phyloP scores from a whole-genome alignment of 2,113 vertebrate species.

The Glaucidium brasilianum region DNA sequence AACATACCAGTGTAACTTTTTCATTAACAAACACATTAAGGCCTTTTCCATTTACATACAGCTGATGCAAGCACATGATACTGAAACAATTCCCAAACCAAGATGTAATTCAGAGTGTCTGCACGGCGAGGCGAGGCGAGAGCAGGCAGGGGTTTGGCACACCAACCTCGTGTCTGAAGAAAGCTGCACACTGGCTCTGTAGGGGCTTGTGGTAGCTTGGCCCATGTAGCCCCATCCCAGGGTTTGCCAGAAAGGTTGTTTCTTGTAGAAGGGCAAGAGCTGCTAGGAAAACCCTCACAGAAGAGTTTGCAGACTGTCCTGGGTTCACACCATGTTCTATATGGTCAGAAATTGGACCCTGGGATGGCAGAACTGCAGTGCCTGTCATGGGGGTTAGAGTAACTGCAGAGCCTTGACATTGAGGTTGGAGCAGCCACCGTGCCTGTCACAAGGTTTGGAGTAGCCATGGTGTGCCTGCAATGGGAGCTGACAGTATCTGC shows the following conservation, averaged over 20 bases:
- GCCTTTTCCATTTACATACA: slow-evolving; percentile 41
- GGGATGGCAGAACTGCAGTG: no score
- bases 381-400: no score
- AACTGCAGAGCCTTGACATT: no score
- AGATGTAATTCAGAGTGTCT: not conserved
- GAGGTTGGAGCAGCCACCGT: no score
- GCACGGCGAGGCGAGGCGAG: not conserved
- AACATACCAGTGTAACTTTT: slow-evolving; percentile 47
- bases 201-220: rapidly evolving
- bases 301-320: not conserved
- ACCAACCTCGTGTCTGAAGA: no score
- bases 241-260: not conserved
- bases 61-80: slow-evolving; percentile 32
- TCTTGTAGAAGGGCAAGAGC: no score
- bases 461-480: no score
- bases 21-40: slow-evolving; percentile 62
- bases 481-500: no score
- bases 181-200: rapidly evolving
- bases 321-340: rapidly evolving
- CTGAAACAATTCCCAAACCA: not conserved
- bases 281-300: rapidly evolving
- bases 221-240: rapidly evolving
- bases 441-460: no score
- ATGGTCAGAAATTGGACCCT: not conserved
- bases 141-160: not conserved